Evolutionary conservation across 2,113 vertebrate species (phyloP).

Genomic region (Plotosus lineatus): DNA sequence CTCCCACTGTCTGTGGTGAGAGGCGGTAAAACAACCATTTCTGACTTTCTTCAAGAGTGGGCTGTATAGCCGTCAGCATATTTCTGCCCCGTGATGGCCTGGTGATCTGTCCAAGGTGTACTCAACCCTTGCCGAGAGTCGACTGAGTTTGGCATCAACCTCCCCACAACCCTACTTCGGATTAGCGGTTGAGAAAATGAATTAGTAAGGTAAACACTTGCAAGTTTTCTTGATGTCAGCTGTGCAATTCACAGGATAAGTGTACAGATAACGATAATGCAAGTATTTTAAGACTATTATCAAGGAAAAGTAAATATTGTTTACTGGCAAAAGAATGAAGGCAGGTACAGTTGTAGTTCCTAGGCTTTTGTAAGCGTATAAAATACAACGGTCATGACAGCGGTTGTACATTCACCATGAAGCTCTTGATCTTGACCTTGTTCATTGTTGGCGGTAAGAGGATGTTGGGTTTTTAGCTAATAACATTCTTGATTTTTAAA

Average conservation of each 20-base stretch:
- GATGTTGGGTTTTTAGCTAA: not conserved
- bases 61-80: no score
- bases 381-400: not conserved
- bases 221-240: constrained; percentile 18
- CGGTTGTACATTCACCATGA: constrained; percentile 64
- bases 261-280: constrained; percentile 53
- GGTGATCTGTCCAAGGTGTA: no score
- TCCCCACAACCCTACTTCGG: no score
- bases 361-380: constrained; percentile 52
- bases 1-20: no score
- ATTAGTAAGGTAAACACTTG: no score
- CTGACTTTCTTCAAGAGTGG: no score
- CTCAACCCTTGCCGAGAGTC: no score
- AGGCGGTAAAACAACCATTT: no score
- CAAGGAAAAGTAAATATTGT: constrained; percentile 60
- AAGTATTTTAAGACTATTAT: constrained; percentile 64
- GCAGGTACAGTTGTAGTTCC: not conserved
- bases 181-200: no score
- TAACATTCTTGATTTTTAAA: not conserved
- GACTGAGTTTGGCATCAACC: no score
- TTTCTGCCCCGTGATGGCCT: no score
- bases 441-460: constrained; percentile 73
- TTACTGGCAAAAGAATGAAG: not conserved
- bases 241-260: constrained; percentile 42
- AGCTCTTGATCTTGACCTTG: constrained; percentile 72